phyloP scores from a whole-genome alignment of 1,140 invertebrate genomes.

The Drosophila tsacasi region DNA sequence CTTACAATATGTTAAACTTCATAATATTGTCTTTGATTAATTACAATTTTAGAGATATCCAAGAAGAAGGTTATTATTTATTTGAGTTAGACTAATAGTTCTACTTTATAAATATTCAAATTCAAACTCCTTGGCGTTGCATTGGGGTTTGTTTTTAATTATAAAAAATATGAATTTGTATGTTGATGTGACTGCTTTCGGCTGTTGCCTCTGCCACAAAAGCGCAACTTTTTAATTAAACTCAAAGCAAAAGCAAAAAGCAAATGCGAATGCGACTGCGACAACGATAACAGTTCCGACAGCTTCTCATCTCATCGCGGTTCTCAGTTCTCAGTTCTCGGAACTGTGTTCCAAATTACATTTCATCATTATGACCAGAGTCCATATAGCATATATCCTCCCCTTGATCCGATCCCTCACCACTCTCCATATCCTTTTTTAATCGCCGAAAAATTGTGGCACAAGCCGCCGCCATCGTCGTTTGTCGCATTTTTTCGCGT shows the following conservation, averaged over 20 bases:
- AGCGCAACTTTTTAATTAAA: conserved; percentile 81
- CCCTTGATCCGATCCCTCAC: neutral
- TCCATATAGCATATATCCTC: conserved; percentile 25
- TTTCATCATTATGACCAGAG: conserved; percentile 67
- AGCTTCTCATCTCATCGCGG: conserved; percentile 37
- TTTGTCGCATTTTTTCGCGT: conserved; percentile 40
- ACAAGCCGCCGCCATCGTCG: conserved; percentile 57
- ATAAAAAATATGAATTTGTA: conserved; percentile 52
- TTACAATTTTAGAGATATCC: neutral
- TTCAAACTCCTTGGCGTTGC: neutral
- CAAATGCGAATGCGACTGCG: conserved; percentile 17
- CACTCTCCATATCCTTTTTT: conserved; percentile 53
- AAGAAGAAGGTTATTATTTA: neutral
- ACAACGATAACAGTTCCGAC: conserved; percentile 55
- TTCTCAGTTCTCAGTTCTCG: conserved; percentile 22
- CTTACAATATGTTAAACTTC: too few relatives aligned
- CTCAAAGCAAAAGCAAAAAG: conserved; percentile 61
- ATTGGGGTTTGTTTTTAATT: conserved; percentile 52
- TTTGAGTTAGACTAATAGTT: neutral
- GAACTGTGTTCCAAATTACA: conserved; percentile 73
- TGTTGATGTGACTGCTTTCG: conserved; percentile 54
- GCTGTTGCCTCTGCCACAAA: conserved; percentile 60
- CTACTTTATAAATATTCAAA: neutral
- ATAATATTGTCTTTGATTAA: too few relatives aligned
- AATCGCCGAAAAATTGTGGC: conserved; percentile 62